Evolutionary conservation across 2,888 invertebrate species (phyloP), one percentile per base, ranked within the genome.

Genomic region (Poecilus cupreus): DNA sequence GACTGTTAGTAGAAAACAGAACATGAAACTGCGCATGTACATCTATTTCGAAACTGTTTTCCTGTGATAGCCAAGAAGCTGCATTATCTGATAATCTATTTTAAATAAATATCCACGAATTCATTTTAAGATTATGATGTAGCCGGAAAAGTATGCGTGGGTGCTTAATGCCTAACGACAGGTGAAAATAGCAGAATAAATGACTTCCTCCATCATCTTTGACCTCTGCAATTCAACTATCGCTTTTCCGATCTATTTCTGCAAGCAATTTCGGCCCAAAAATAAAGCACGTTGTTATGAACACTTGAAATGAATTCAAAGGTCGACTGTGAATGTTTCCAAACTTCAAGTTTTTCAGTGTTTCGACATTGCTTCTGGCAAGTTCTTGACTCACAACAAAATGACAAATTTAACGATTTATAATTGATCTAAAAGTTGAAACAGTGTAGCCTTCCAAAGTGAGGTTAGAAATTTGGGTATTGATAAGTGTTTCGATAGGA

Each of bases 1-100:
- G 26, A 10, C 20, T 20, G 57, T 26, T 16, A 64, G 64, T 68
- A 68, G 64, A 68, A 68, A 68, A 68, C 64, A n/a, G 64, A 68
- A 68, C 64, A 68, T 32, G 26, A 26, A n/a, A 60, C 60, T 68
- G 64, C 64, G 37, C n/a, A n/a, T n/a, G n/a, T n/a, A n/a, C n/a
- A n/a, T 2, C 51, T 1, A 22, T 51, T 16, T 51, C 51, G 51
- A 51, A 51, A 51, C 18, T 51, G 51, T 51, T 51, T 51, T 51
- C 16, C 51, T 18, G 1, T 8, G 43, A 43, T 43, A 3, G 43
- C 43, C 43, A 43, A 43, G 43, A 43, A 8, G 3, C 3, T 6
- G 2, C 32, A 43, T 43, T 43, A 43, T 43, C 43, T 43, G 43
- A 18, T 18, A 11, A 43, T 43, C 43, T 43, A n/a, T 8, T 18